Base-by-base conservation (phyloP, 2,797 vertebrate species). In the Fundulus diaphanus region DNA sequence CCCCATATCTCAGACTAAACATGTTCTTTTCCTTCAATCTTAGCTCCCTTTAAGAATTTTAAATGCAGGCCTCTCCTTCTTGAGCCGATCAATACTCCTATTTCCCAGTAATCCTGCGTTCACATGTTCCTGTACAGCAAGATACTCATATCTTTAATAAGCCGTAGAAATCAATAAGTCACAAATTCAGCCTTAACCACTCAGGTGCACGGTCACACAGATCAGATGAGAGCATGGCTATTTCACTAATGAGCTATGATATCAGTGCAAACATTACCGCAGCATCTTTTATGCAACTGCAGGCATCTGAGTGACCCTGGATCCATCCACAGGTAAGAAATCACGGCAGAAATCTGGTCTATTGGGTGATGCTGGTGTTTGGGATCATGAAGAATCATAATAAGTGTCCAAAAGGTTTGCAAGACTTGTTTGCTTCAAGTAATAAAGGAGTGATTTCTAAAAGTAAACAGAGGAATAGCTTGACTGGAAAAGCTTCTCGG, bases 81-180 rank as follows among this genome's bases (percentile, higher is more conserved):
- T 86, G 85, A 91, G 81, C 82, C 80, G 82, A 94, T 96, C 94
- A 87, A 95, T 95, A 93, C 77, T 81, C 87, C 88, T 85, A 94
- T 95, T 95, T 94, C 91, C 88, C 77, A 76, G 83, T 94, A 94
- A 95, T 94, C 92, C 91, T 85, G 79, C 79, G 82, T 89, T 90
- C 90, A 90, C 86, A 85, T 91, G 74, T 91, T 78, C 92, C 89
- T 86, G 87, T 90, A 87, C 90, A 80, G 88, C 94, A 90, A 92
- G 85, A 90, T 90, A 93, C 91, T 93, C 89, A 81, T 79, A 89
- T 85, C 90, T 93, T 93, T 93, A 95, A 94, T 94, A 94, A 95
- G 85, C 89, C 84, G 87, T 87, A 90, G 80, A 89, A 93, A 95
- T 95, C 94, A 91, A 95, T 94, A 91, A 40, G 81, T 90, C 80